Base-by-base conservation (phyloP, 2,113 vertebrate species). In the Forbesichthys papilliferus region DNA sequence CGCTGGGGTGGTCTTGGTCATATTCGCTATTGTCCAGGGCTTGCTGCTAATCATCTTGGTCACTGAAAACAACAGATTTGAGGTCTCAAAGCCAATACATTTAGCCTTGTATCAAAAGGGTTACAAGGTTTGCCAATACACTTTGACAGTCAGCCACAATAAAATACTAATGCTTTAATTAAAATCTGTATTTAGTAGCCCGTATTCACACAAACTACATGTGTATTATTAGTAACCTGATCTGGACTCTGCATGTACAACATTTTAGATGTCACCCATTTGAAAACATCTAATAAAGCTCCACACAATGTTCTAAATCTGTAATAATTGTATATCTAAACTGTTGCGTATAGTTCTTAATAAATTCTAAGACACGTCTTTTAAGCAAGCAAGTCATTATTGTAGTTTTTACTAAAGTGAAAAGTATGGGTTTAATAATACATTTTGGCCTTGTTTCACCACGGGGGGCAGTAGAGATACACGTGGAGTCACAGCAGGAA, bases 401-500 rank as follows among this genome's bases (percentile, higher is more conserved):
- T 27, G 27, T 27, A 27, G 49, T 1, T 51, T 51, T 51, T 3
- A 51, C 9, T 51, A 51, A 5, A 42, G 36, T 42, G 7, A 42
- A 53, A 53, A 13, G 14, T 27, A 27, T 27, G 14, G 13, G 13
- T 53, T 1, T 53, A 53, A 33, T 18, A 18, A 55, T 16, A 51
- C 27, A 34, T 11, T 5, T 9, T 11, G 9, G 9, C 4, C 9
- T 5, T 2, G 33, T 53, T 77, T 81, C 16, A 91, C 90, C 83
- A 58, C 66, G 18, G 1, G 88, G 65, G 12, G 65, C 52, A 18
- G 64, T 18, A 9, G 83, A 69, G 61, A 55, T 66, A 47, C 92
- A 93, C n/a, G 5, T 83, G 14, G 89, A 87, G 48, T 90, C 82
- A 10, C 92, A 93, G 83, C 91, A 93, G 36, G 48, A 52, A 52